Conservation (phyloP, 1,140 invertebrate species). For the Aphaenogaster floridana region DNA sequence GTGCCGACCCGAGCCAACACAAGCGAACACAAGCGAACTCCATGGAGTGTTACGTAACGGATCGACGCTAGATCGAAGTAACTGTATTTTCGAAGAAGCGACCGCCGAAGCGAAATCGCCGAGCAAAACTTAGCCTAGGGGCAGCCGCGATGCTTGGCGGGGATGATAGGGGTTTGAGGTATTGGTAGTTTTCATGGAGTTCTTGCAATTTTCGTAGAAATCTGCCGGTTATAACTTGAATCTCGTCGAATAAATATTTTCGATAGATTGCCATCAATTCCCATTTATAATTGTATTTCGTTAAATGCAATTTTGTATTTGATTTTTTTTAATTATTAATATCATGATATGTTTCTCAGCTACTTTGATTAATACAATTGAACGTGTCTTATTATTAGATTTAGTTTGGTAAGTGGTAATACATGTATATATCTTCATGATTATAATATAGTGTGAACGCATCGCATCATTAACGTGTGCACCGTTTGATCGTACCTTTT, state of each 20-base stretch:
- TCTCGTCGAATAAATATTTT: not conserved
- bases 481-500: not conserved
- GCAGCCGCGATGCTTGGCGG: not conserved
- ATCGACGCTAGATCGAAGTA: constrained; percentile 76
- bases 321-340: not conserved
- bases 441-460: not conserved
- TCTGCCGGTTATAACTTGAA: not conserved
- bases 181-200: not conserved
- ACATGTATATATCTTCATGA: not conserved
- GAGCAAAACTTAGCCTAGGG: constrained; percentile 65
- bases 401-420: not conserved
- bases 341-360: not conserved
- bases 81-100: constrained; percentile 76
- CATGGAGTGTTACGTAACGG: constrained; percentile 78
- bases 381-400: not conserved
- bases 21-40: constrained; percentile 65
- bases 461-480: not conserved
- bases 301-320: not conserved
- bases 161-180: not conserved
- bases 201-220: not conserved
- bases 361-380: not conserved
- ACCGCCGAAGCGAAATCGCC: constrained; percentile 65
- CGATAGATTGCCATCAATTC: not conserved
- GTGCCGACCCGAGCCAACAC: constrained; percentile 55
- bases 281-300: not conserved